phyloP scores from a whole-genome alignment of 1,140 invertebrate species.

The Mamestra configurata region DNA sequence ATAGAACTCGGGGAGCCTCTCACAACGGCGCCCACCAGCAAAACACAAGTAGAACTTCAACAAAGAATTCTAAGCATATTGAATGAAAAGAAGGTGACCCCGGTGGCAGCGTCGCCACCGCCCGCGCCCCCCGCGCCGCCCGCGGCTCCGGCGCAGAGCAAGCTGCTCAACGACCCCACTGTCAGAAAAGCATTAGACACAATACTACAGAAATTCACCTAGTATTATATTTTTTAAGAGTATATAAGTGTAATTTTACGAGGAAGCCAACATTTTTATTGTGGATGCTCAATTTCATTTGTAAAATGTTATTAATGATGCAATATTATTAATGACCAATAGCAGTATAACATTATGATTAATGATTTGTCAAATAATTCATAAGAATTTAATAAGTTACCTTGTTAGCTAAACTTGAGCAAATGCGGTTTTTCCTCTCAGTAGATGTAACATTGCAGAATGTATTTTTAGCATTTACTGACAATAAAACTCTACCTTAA shows the following conservation, averaged over 20 bases:
- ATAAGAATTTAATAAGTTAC: not conserved
- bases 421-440: not conserved
- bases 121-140: slow-evolving; percentile 38
- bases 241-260: not conserved
- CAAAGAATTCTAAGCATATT: slow-evolving; percentile 95
- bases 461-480: slow-evolving; percentile 26
- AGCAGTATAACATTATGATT: not conserved
- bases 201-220: slow-evolving; percentile 89
- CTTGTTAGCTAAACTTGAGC: not conserved
- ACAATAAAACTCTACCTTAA: slow-evolving; percentile 50
- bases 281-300: not conserved
- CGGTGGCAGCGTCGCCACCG: slow-evolving; percentile 56
- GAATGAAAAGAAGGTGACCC: slow-evolving; percentile 87
- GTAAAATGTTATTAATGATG: not conserved
- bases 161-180: slow-evolving; percentile 91
- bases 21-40: slow-evolving; percentile 81
- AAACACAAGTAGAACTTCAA: slow-evolving; percentile 92
- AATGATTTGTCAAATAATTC: not conserved
- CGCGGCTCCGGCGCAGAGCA: slow-evolving; percentile 66
- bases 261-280: not conserved
- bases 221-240: slow-evolving; percentile 16
- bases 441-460: not conserved
- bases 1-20: slow-evolving; percentile 90
- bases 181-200: slow-evolving; percentile 93
- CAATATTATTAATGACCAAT: not conserved